Conservation (phyloP, 2,888 invertebrate species). For the Gortyna flavago region DNA sequence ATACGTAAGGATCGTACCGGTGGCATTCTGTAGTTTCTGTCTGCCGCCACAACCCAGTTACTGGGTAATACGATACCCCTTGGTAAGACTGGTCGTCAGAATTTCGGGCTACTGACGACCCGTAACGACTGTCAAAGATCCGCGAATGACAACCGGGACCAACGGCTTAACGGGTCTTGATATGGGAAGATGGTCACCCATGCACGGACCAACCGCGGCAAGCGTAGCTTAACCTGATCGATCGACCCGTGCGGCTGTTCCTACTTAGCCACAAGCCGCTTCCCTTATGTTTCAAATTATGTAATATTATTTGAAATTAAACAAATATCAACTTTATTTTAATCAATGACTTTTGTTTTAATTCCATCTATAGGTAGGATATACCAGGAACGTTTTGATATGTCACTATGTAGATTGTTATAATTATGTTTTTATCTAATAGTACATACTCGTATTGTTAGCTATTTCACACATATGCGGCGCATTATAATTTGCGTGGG, state of each 20-base stretch:
- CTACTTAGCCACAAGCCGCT: not conserved
- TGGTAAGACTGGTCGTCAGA: too few species aligned
- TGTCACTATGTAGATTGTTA: not conserved
- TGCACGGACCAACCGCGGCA: not conserved
- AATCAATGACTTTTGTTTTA: not conserved
- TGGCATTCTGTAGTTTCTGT: not conserved
- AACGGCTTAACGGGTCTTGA: too few species aligned
- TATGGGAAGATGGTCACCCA: too few species aligned
- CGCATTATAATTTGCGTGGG: not conserved
- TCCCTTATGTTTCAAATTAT: too few species aligned
- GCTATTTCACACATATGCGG: not conserved
- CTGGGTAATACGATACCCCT: too few species aligned
- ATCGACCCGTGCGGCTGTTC: not conserved
- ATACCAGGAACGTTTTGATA: not conserved
- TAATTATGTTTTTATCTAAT: not conserved
- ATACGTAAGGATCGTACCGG: too few species aligned
- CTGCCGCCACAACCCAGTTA: not conserved
- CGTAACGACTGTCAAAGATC: too few species aligned
- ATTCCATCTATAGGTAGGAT: not conserved
- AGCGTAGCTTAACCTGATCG: not conserved
- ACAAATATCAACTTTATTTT: too few species aligned
- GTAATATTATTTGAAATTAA: too few species aligned
- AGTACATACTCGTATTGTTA: not conserved
- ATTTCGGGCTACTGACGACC: too few species aligned
- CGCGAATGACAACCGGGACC: too few species aligned